phyloP scores from a whole-genome alignment of 2,113 vertebrate genomes.

The Bujurquina vittata region DNA sequence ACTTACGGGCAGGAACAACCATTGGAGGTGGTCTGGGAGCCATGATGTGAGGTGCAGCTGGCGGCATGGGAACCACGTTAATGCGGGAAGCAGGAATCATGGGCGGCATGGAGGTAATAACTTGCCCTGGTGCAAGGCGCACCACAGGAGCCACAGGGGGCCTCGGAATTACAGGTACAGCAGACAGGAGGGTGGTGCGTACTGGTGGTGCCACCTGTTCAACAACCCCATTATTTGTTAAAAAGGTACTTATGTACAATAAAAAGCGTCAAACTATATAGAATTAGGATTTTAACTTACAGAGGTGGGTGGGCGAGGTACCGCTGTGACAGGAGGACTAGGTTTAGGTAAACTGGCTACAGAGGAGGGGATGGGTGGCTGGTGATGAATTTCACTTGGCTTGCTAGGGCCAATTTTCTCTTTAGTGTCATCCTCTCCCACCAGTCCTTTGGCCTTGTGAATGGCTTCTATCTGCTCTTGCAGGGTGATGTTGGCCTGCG shows the following conservation, averaged over 20 bases:
- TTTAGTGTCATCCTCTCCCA: conserved; percentile 95
- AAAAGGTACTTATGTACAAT: neutral
- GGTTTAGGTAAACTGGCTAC: conserved; percentile 84
- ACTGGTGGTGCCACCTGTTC: conserved; percentile 88
- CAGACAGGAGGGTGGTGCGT: conserved; percentile 91
- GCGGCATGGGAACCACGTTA: conserved; percentile 96
- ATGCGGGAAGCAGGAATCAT: conserved; percentile 93
- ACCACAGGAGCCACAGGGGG: conserved; percentile 92
- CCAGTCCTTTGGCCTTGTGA: conserved; percentile 98
- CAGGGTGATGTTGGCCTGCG: conserved; percentile 98
- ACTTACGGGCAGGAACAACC: conserved; percentile 93
- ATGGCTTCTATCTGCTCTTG: conserved; percentile 99
- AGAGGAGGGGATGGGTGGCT: conserved; percentile 81
- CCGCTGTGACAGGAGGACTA: conserved; percentile 76
- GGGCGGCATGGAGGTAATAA: conserved; percentile 90
- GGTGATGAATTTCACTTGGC: conserved; percentile 88
- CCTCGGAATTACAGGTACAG: conserved; percentile 91
- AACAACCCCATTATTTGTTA: neutral
- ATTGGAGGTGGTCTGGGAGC: conserved; percentile 93
- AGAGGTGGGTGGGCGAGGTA: conserved; percentile 82
- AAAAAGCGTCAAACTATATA: neutral
- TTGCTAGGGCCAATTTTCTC: conserved; percentile 99
- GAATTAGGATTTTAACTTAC: conserved; percentile 56
- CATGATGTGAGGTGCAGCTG: conserved; percentile 90
- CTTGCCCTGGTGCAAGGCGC: conserved; percentile 88